Base-by-base conservation (phyloP, 2,113 vertebrate species). In the Leptobrachium ailaonicum region DNA sequence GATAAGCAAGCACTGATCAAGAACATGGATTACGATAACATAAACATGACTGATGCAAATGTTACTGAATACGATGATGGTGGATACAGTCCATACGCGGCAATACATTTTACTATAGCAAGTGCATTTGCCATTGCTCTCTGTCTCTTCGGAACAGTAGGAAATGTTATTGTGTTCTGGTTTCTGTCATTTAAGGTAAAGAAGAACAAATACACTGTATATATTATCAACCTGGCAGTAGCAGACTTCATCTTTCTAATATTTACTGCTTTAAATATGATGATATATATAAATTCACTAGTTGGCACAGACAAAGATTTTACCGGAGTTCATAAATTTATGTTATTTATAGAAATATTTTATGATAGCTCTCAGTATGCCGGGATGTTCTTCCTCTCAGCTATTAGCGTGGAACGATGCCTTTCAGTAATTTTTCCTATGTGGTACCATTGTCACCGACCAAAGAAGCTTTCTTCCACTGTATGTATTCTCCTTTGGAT, bases 151-250 rank as follows among this genome's bases (percentile, higher is more conserved):
- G 82, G 82, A 66, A 32, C 78, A 12, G 43, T 79, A 13, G 75
- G 76, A 53, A 77, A 76, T 45, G 42, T 44, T 54, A 58, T 32
- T 40, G 63, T 62, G n/a, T 74, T 78, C 66, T 82, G 76, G 82
- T 74, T 20, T 10, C 76, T 82, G 20, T 43, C 41, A 53, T 69
- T 82, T 32, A 62, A 50, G 64, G 70, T 82, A 3, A 32, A 74
- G 64, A 78, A 6, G 2, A 78, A 69, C 72, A 72, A 20, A n/a
- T 73, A 78, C 40, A 70, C 64, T 2, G 45, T 78, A 69, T 82
- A 78, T 47, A 74, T 82, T 41, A 73, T 82, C 11, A 82, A 82
- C 45, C 72, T 82, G 45, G 56, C 76, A 2, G 76, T 73, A 14
- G 75, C 76, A 44, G 76, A 82, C 43, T 62, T 63, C 14, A 42